phyloP scores from a whole-genome alignment of 64 coral and sea anemone species.

The Montipora sp. region DNA sequence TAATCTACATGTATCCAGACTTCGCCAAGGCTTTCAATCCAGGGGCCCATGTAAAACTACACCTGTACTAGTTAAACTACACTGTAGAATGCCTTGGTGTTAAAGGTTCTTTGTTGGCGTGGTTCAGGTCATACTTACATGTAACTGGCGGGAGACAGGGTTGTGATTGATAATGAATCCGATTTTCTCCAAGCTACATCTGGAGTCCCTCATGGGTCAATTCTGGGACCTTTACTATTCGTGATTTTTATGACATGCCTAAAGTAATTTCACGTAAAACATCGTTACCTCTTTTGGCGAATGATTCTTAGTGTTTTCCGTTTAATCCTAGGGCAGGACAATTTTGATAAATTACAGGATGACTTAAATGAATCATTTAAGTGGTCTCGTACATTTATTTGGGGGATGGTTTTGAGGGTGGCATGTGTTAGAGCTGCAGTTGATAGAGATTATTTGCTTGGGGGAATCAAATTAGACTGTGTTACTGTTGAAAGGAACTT shows the following conservation, averaged over 20 bases:
- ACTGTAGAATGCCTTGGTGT: too few species aligned
- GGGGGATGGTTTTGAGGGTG: background rate
- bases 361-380: background rate
- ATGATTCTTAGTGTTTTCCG: background rate
- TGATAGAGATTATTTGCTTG: background rate
- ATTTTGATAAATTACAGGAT: background rate
- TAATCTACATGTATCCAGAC: too few species aligned
- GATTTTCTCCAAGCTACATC: too few species aligned
- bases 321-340: background rate
- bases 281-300: background rate
- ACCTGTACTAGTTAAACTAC: too few species aligned
- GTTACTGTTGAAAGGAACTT: background rate
- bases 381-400: background rate
- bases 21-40: too few species aligned
- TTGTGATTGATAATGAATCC: too few species aligned
- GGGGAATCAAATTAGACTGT: background rate
- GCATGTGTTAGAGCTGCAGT: background rate
- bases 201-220: too few species aligned
- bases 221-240: too few species aligned
- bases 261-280: background rate
- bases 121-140: too few species aligned
- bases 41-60: too few species aligned
- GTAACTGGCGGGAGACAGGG: too few species aligned
- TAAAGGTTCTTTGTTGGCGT: too few species aligned
- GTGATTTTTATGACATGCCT: background rate